These are phyloP conservation scores for Pogonomyrmex barbatus DNA, from an alignment of 1,140 invertebrate species.

Conservation along the genomic window DNA sequence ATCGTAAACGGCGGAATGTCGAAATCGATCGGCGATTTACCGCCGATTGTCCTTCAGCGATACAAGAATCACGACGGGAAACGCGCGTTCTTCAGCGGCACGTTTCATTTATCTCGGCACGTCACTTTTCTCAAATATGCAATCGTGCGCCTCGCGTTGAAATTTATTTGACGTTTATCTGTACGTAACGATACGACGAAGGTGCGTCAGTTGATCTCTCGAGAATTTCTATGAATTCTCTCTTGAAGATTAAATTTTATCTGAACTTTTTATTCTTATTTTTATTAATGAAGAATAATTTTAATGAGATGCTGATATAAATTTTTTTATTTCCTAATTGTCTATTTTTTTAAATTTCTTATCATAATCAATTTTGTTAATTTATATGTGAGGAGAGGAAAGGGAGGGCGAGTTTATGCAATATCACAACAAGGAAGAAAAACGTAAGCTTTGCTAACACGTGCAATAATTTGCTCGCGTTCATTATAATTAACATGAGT, in stretches of 20 bases:
- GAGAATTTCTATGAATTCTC: conserved; percentile 48
- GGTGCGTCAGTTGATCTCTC: conserved; percentile 22
- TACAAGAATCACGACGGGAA: not conserved
- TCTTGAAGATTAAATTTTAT: not conserved
- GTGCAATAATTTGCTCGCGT: not conserved
- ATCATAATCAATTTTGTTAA: not conserved
- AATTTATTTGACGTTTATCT: conserved; percentile 34
- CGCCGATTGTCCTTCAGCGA: conserved; percentile 21
- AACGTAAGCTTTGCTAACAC: not conserved
- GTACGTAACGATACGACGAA: not conserved
- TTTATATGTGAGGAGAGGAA: not conserved
- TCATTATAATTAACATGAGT: not conserved
- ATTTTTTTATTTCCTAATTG: not conserved
- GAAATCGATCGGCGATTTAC: conserved; percentile 42
- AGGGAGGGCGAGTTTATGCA: not conserved
- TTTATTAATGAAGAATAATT: not conserved
- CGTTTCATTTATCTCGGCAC: conserved; percentile 7
- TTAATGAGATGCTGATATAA: not conserved
- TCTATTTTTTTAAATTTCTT: not conserved
- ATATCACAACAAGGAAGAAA: not conserved
- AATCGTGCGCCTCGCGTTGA: conserved; percentile 9
- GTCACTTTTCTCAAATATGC: conserved; percentile 11
- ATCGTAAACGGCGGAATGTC: conserved; percentile 55
- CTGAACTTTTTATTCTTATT: not conserved
- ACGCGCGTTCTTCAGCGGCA: not conserved